These are phyloP conservation scores for Ormyrus labotus DNA, from an alignment of 2,888 invertebrate genomes.

Conservation along the genomic window DNA sequence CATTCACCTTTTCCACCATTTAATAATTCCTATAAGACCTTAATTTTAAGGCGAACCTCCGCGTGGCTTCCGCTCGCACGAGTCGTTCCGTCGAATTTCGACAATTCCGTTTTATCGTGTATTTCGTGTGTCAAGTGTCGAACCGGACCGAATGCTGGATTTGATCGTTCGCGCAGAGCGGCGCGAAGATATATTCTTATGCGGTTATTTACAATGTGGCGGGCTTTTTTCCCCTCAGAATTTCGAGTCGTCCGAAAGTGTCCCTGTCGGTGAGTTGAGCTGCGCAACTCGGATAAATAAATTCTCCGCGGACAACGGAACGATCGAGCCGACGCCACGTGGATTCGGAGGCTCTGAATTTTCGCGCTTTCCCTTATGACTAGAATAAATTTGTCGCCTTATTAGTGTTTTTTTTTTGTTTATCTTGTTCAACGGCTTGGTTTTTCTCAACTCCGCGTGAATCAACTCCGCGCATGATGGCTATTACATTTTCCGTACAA, in stretches of 20 bases:
- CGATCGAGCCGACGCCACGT: conserved; percentile 41
- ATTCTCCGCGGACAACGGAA: conserved; percentile 52
- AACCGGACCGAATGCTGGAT: conserved; percentile 48
- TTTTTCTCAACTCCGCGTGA: conserved; percentile 56
- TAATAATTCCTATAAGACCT: conserved; percentile 67
- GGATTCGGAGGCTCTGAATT: conserved; percentile 46
- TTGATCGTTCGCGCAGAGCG: conserved; percentile 57
- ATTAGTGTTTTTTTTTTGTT: conserved; percentile 37
- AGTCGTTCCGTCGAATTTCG: conserved; percentile 56
- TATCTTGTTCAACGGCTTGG: conserved; percentile 56
- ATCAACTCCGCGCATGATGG: conserved; percentile 54
- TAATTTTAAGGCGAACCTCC: conserved; percentile 70
- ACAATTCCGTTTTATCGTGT: not conserved
- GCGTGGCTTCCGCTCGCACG: conserved; percentile 66
- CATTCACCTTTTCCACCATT: conserved; percentile 65
- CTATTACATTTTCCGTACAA: conserved; percentile 54
- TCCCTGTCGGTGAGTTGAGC: conserved; percentile 19
- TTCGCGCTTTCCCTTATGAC: conserved; percentile 54
- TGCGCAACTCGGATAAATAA: conserved; percentile 4
- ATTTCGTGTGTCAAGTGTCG: conserved; percentile 24
- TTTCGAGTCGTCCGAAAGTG: conserved; percentile 51
- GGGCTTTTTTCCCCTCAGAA: conserved; percentile 55
- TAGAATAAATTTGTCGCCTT: conserved; percentile 58
- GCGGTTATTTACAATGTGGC: conserved; percentile 58
- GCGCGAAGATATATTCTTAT: conserved; percentile 40